Base-by-base conservation (phyloP, 2,797 vertebrate genomes). In the Cichlasoma orientale region DNA sequence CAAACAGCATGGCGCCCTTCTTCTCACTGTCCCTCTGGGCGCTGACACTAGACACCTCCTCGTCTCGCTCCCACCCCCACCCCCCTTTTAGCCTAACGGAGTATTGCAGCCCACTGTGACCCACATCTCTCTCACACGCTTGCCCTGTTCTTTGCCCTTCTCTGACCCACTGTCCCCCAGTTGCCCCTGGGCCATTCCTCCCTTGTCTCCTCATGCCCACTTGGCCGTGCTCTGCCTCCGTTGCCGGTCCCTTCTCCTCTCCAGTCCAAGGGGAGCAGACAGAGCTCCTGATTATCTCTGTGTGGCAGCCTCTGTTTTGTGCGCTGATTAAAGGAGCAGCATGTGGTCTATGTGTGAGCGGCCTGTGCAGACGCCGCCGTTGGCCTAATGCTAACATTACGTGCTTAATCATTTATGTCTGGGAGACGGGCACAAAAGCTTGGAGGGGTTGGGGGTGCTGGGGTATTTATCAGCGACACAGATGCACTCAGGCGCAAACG, bases 371-470 rank as follows among this genome's bases (percentile, higher is more conserved):
- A 92, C 76, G 87, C 90, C 18, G 86, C 91, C 80, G 87, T 90
- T 86, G 90, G 91, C 91, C 90, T 89, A 90, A 92, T 80, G 92
- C 93, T 94, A 94, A 93, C 94, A 91, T 91, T 87, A 92, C 87
- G 84, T 82, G 88, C 90, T 93, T 95, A 95, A 95, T 95, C 94
- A 93, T 95, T 95, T 94, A 94, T 93, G 94, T 94, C 92, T 94
- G 92, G 82, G 86, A 93, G 89, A 91, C 53, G 74, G 89, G 89
- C 90, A 92, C 92, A 93, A 92, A 92, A 84, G 86, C 89, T 80
- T 76, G 58, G 78, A 56, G 83, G 81, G 66, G 63, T 33, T 72
- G 56, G 80, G 54, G 78, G 68, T 10, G 57, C 58, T 36, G 56
- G 82, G 75, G 87, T 85, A 77, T 93, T 92, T 93, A 86, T 92